phyloP scores from a whole-genome alignment of 2,797 vertebrate genomes.

The Apogon talboti region DNA sequence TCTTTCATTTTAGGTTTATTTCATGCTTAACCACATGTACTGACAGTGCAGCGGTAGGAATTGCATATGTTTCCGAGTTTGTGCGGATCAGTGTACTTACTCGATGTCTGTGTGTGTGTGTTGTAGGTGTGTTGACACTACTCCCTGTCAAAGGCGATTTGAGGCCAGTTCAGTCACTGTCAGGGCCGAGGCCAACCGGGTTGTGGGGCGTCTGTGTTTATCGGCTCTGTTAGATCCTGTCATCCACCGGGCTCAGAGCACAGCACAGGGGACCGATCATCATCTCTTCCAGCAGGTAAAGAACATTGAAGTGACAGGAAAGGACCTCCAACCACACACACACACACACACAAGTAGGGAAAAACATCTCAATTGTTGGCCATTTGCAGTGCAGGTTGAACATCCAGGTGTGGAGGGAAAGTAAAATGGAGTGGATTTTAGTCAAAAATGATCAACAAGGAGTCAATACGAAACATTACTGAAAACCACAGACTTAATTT shows the following conservation, averaged over 20 bases:
- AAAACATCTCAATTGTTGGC: constrained; percentile 48
- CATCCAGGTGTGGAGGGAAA: constrained; percentile 21
- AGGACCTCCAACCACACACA: constrained; percentile 67
- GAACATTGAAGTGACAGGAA: constrained; percentile 80
- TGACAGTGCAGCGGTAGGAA: constrained; percentile 16
- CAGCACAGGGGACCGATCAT: constrained; percentile 75
- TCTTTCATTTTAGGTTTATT: constrained; percentile 24
- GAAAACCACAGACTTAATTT: no score
- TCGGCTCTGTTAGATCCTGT: constrained; percentile 82
- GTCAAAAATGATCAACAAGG: no score
- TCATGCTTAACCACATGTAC: constrained; percentile 12
- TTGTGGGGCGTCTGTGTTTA: constrained; percentile 79
- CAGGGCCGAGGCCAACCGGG: constrained; percentile 75
- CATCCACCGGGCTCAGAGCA: constrained; percentile 71
- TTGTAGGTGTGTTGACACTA: constrained; percentile 68
- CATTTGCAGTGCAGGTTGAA: constrained; percentile 24
- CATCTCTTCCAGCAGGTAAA: constrained; percentile 81
- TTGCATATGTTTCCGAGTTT: constrained; percentile 29
- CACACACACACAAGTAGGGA: constrained; percentile 43
- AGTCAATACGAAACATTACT: no score
- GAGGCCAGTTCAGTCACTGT: constrained; percentile 86
- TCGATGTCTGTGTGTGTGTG: constrained; percentile 24
- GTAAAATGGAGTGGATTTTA: not conserved
- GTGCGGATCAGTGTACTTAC: constrained; percentile 17
- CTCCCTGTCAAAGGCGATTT: constrained; percentile 84